Evolutionary conservation across 1,140 invertebrate species (phyloP), one percentile per base, ranked within the genome.

Genomic region (Drosophila asahinai): DNA sequence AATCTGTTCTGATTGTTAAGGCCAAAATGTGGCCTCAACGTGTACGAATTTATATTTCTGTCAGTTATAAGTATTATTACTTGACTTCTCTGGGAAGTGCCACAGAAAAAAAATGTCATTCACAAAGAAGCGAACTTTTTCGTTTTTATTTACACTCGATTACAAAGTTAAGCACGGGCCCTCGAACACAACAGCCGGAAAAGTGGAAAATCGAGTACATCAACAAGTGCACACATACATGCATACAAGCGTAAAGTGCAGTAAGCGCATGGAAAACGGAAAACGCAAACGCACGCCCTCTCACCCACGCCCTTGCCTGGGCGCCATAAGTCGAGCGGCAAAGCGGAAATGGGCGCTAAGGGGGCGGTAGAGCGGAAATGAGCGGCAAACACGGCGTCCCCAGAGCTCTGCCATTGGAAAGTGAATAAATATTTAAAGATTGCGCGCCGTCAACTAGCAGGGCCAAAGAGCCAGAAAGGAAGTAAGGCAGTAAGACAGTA

Each of bases 301-400:
- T 6, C 27, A 30, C 27, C 5, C 6, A 5, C 7, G 14, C 52
- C 0, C 3, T 19, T 30, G 19, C n/a, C 14, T 6, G 27, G 0
- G 9, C 15, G 9, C 15, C 22, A 27, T 38, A 58, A 27, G 38
- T 11, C 9, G 14, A 47, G 45, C 33, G 52, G 11, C 51, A 54
- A 30, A 25, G 33, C 17, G 47, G 54, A 80, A 61, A 36, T 9
- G 62, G 48, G 62, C 19, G 19, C 33, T 55, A 25, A 38, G 43
- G 64, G 63, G 66, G 80, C 68, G 76, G 45, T 68, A 75, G 57
- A 48, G 65, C 81, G 74, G 62, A 89, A 89, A 82, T 74, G 59
- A 71, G 80, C 42, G 17, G 57, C 77, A 87, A 83, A 89, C 80
- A 87, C 54, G 40, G 30, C 36, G 36, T 40, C 51, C 25, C 68